Evolutionary conservation across 2,113 vertebrate species (phyloP).

Genomic region (Heteronetta atricapilla): DNA sequence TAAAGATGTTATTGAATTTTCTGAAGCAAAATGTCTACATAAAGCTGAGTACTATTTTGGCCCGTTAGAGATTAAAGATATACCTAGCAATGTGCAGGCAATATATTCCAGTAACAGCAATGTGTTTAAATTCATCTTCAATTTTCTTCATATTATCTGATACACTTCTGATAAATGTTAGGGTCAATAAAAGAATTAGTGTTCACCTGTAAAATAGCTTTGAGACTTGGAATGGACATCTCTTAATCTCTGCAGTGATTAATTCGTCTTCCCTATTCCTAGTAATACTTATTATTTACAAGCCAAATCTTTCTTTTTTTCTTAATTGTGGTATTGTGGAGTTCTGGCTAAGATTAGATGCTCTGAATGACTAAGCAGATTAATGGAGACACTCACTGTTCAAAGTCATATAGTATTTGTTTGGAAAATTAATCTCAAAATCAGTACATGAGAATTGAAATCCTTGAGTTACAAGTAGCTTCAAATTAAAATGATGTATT

Average conservation of each 20-base stretch:
- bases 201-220: not conserved
- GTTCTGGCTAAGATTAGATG: not conserved
- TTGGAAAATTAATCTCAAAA: not conserved
- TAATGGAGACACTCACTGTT: not conserved
- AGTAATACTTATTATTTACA: not conserved
- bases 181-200: not conserved
- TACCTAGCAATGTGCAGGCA: not conserved
- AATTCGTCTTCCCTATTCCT: not conserved
- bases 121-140: not conserved
- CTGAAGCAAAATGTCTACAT: not conserved
- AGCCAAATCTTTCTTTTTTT: not conserved
- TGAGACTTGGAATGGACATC: not conserved
- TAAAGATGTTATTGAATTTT: conserved; percentile 25
- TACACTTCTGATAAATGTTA: not conserved
- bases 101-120: not conserved
- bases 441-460: not conserved
- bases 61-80: not conserved
- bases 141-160: not conserved
- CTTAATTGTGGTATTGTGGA: not conserved
- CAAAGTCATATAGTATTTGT: not conserved
- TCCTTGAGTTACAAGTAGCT: not conserved
- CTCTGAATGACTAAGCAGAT: not conserved
- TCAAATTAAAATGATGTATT: not conserved
- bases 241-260: not conserved
- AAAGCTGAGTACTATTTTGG: not conserved